Base-by-base conservation (phyloP, 1,140 invertebrate species). In the Linepithema humile region DNA sequence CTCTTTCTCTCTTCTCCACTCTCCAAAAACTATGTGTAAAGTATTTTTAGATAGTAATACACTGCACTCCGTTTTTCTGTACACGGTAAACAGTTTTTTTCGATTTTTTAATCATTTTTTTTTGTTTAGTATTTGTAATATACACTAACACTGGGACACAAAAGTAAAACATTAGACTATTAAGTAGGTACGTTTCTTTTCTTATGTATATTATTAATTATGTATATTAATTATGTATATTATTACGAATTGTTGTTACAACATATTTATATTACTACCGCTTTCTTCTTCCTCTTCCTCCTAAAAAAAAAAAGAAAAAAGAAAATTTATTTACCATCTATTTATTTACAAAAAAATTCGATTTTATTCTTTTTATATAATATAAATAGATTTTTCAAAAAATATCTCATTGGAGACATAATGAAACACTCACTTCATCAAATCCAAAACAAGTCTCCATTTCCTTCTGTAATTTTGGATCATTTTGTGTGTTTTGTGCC, bases 401-500 rank as follows among this genome's bases (percentile, higher is more conserved):
- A 69, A 73, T 38, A 50, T 45, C 2, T 70, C 23, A 72, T 9
- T 32, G 64, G 43, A 82, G 74, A 26, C 5, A 53, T 45, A 50
- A 48, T n/a, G 7, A 17, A 60, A 43, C 38, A 86, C 77, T 90
- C 92, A 96, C 95, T 91, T 97, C 97, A 93, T 98, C 97, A 95
- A 98, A 98, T 20, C 97, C 97, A 92, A 98, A 98, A 91, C 97
- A 98, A 50, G 96, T 97, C 88, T 96, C 96, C 94, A 97, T 97
- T 89, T 97, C 97, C 87, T 96, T 96, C 23, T 90, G 95, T 85
- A 91, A 93, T 94, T 93, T 96, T 85, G 90, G 92, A 86, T 93
- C 94, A 82, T 83, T 95, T 93, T 90, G 95, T 88, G 83, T 92
- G 82, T 80, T 91, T 88, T 92, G 92, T 73, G 53, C 67, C 2